A percentile compares a stretch with the other conserved stretches of the same genome.
Conservation (phyloP, 92 coral and sea anemone species). For the Plumapathes pennacea region DNA sequence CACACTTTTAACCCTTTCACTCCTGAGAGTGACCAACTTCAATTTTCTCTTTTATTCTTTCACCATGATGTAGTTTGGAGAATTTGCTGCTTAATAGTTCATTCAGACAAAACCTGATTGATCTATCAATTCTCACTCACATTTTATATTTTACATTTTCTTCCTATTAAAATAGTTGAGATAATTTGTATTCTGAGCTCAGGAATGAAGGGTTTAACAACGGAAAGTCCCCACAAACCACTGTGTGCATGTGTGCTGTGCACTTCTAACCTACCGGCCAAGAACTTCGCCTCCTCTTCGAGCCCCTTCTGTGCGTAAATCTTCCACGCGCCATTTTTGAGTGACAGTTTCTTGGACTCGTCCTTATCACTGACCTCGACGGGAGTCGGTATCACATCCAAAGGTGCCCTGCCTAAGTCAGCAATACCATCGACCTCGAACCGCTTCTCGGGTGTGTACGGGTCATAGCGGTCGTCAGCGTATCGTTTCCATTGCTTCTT, state of each 20-base stretch:
- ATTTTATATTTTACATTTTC: no score
- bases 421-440: slow-evolving; percentile 19
- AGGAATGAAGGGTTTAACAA: no score
- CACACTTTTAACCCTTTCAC: no score
- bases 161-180: no score
- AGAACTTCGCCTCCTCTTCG: slow-evolving; percentile 50
- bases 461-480: slow-evolving; percentile 46
- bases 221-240: no score
- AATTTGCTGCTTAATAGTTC: no score
- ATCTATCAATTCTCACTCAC: no score
- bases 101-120: no score
- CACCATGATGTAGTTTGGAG: no score
- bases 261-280: not conserved
- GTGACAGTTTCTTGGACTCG: slow-evolving; percentile 37
- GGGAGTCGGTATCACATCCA: slow-evolving; percentile 78
- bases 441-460: slow-evolving; percentile 61
- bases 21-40: no score
- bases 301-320: slow-evolving; percentile 43
- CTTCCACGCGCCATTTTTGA: slow-evolving; percentile 65
- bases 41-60: no score
- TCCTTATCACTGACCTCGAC: slow-evolving; percentile 52
- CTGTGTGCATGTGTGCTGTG: not conserved
- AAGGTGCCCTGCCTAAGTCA: slow-evolving; percentile 30
- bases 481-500: slow-evolving; percentile 79
- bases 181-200: no score